Conservation (phyloP, 2,113 vertebrate species). For the Microtus pennsylvanicus region DNA sequence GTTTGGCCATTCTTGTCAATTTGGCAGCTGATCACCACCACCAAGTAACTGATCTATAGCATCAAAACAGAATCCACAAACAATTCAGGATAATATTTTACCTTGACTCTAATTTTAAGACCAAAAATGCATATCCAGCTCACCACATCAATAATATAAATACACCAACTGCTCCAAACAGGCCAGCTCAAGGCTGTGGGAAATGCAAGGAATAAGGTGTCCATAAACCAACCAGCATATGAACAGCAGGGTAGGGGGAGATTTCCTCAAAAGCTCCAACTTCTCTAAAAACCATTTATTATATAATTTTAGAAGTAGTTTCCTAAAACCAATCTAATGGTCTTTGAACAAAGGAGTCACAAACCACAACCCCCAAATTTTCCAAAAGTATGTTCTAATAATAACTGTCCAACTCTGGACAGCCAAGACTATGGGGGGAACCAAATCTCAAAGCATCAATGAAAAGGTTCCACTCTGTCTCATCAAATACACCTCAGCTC, state of each 20-base stretch:
- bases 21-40: conserved; percentile 55
- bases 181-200: conserved; percentile 68
- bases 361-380: conserved; percentile 61
- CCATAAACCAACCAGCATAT: conserved; percentile 57
- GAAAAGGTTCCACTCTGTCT: conserved; percentile 42
- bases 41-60: conserved; percentile 45
- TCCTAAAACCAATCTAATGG: conserved; percentile 41
- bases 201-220: conserved; percentile 55
- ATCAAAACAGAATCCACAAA: conserved; percentile 71
- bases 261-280: conserved; percentile 38
- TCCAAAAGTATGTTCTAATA: conserved; percentile 61
- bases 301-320: conserved; percentile 52
- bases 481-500: conserved; percentile 53
- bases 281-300: conserved; percentile 58
- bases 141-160: conserved; percentile 66
- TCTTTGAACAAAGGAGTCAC: conserved; percentile 63
- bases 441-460: conserved; percentile 64
- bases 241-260: conserved; percentile 40
- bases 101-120: conserved; percentile 56
- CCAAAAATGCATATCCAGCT: conserved; percentile 38
- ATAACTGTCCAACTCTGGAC: conserved; percentile 14
- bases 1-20: conserved; percentile 30
- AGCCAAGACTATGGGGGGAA: conserved; percentile 1
- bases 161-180: conserved; percentile 62
- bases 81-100: conserved; percentile 30